Conservation (phyloP, 2,888 invertebrate genomes). For the Bibio marci region DNA sequence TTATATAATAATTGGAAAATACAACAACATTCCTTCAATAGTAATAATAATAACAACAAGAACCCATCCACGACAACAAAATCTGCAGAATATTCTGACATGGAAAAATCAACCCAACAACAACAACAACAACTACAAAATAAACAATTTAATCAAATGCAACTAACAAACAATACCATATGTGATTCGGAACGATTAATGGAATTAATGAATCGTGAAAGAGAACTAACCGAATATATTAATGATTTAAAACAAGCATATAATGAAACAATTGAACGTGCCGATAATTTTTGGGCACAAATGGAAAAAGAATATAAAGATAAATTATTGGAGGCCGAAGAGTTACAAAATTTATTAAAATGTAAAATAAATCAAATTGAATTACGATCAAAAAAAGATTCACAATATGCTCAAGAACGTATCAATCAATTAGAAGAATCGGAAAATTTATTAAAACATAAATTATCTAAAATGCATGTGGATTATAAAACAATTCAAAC, state of each 20-base stretch:
- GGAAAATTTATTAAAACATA: slow-evolving; percentile 35
- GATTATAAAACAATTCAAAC: slow-evolving; percentile 33
- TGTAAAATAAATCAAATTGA: slow-evolving; percentile 39
- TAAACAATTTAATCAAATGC: too few relatives aligned
- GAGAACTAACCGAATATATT: slow-evolving; percentile 22
- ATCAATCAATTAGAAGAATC: slow-evolving; percentile 39
- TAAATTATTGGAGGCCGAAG: slow-evolving; percentile 34
- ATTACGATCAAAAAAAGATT: slow-evolving; percentile 32
- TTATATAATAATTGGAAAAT: slow-evolving; percentile 39
- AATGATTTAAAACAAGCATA: slow-evolving; percentile 46
- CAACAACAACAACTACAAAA: neutral
- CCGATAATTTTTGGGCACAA: slow-evolving; percentile 54
- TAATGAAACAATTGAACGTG: slow-evolving; percentile 50
- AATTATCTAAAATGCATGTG: slow-evolving; percentile 36
- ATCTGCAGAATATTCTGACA: neutral
- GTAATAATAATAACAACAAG: too few relatives aligned
- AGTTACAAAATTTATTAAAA: slow-evolving; percentile 32
- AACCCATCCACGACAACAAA: neutral
- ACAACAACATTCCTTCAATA: neutral
- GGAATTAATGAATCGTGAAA: slow-evolving; percentile 11
- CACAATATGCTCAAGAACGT: slow-evolving; percentile 34
- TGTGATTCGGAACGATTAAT: slow-evolving; percentile 8
- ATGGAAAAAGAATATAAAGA: slow-evolving; percentile 46
- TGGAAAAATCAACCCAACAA: neutral
- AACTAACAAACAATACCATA: neutral